Conservation (phyloP, 64 coral and sea anemone species). For the Orbicella faveolata region DNA sequence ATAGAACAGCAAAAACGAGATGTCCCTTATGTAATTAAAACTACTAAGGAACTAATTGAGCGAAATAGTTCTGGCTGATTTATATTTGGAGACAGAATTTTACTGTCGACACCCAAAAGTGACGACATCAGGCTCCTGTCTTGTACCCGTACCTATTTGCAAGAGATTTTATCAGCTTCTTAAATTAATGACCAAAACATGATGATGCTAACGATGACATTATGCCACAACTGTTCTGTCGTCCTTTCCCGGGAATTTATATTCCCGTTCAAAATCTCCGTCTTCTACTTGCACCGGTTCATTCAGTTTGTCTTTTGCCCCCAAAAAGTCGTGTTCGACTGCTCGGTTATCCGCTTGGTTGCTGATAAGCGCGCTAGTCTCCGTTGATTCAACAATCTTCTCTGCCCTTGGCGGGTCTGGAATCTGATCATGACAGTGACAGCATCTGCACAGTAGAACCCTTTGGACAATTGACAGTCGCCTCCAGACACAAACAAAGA, state of each 20-base stretch:
- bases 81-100: too few species aligned
- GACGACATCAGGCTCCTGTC: too few species aligned
- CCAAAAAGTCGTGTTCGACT: neutral
- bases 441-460: neutral
- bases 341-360: neutral
- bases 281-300: neutral
- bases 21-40: too few species aligned
- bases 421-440: neutral
- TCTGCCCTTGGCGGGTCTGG: neutral
- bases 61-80: too few species aligned
- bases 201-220: neutral
- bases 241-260: neutral
- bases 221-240: neutral
- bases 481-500: neutral
- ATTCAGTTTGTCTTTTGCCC: neutral
- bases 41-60: too few species aligned
- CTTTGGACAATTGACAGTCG: neutral
- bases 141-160: too few species aligned
- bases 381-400: neutral
- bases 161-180: too few species aligned
- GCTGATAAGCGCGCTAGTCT: neutral
- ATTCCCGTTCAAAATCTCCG: neutral
- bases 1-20: too few species aligned
- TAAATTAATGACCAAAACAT: too few species aligned
- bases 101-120: too few species aligned